Percentiles rank a stretch among this genome's conserved stretches.
Conservation (phyloP, 2,113 vertebrate genomes). For the Polypterus senegalus region DNA sequence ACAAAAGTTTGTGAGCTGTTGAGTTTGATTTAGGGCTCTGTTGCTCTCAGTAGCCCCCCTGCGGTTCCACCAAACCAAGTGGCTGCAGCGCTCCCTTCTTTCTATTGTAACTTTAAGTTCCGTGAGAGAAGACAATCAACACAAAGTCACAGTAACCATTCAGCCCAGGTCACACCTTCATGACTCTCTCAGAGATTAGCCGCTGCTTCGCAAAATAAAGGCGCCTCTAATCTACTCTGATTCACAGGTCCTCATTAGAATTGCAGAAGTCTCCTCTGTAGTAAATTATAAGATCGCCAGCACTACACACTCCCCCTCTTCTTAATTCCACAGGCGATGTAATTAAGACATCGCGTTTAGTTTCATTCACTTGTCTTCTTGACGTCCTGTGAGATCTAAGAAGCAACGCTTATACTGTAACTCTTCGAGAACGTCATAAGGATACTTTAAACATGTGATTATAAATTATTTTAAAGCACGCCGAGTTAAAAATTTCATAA, state of each 20-base stretch:
- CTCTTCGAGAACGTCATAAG: too few species aligned
- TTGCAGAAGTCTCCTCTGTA: conserved; percentile 33
- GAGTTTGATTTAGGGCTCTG: conserved; percentile 29
- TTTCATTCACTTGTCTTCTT: too few species aligned
- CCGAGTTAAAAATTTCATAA: too few species aligned
- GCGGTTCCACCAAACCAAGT: conserved; percentile 6
- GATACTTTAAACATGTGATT: too few species aligned
- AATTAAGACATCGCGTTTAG: too few species aligned
- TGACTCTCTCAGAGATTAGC: conserved; percentile 25
- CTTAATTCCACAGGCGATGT: too few species aligned
- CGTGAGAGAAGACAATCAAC: conserved; percentile 14
- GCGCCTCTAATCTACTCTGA: conserved; percentile 33
- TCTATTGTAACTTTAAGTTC: conserved; percentile 6
- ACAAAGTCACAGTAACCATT: conserved; percentile 21
- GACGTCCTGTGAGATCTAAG: too few species aligned
- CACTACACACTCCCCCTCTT: conserved; percentile 24
- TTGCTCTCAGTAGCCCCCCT: conserved; percentile 22
- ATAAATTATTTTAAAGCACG: too few species aligned
- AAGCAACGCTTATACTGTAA: too few species aligned
- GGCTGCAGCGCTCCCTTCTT: conserved; percentile 12
- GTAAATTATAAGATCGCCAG: conserved; percentile 33
- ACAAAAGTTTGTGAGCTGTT: conserved; percentile 38
- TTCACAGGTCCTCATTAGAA: conserved; percentile 39
- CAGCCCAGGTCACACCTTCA: conserved; percentile 34
- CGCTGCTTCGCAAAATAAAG: conserved; percentile 41